These are phyloP conservation scores for Tipula lateralis DNA, from an alignment of 2,888 invertebrate species.

Conservation along the genomic window DNA sequence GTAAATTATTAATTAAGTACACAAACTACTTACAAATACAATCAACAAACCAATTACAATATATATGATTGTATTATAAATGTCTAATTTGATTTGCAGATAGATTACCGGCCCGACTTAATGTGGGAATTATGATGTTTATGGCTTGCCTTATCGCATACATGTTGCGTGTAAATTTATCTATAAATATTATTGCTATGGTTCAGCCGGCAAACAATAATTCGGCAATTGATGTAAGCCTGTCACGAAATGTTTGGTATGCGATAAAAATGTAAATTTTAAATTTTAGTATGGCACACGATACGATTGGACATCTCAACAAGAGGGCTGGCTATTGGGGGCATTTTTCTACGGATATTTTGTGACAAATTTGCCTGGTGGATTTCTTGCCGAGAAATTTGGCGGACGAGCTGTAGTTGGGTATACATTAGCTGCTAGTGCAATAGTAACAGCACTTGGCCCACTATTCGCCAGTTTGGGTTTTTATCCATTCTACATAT, in stretches of 20 bases:
- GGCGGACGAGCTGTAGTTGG: slow-evolving; percentile 60
- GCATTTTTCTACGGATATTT: slow-evolving; percentile 68
- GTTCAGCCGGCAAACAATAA: slow-evolving; percentile 51
- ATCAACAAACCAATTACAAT: neutral
- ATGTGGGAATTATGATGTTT: slow-evolving; percentile 64
- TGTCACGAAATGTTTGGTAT: neutral
- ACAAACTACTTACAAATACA: neutral
- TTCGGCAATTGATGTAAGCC: slow-evolving; percentile 42
- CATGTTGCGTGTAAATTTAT: slow-evolving; percentile 71
- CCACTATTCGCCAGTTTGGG: slow-evolving; percentile 57
- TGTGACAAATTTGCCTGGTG: slow-evolving; percentile 61
- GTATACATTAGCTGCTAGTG: slow-evolving; percentile 51
- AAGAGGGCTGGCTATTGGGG: slow-evolving; percentile 61
- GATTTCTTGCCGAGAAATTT: slow-evolving; percentile 59
- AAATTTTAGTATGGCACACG: slow-evolving; percentile 49
- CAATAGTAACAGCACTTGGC: slow-evolving; percentile 55
- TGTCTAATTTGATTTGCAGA: slow-evolving; percentile 41
- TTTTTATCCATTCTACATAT: slow-evolving; percentile 54
- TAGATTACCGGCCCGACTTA: slow-evolving; percentile 52
- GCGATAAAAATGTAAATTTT: neutral
- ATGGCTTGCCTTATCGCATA: slow-evolving; percentile 69
- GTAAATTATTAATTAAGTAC: neutral
- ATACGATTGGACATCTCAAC: slow-evolving; percentile 56
- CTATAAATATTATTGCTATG: slow-evolving; percentile 71
- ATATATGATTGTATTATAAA: neutral